Evolutionary conservation across 1,140 invertebrate species (phyloP), one percentile per base, ranked within the genome.

Genomic region (Drosophila obscura): DNA sequence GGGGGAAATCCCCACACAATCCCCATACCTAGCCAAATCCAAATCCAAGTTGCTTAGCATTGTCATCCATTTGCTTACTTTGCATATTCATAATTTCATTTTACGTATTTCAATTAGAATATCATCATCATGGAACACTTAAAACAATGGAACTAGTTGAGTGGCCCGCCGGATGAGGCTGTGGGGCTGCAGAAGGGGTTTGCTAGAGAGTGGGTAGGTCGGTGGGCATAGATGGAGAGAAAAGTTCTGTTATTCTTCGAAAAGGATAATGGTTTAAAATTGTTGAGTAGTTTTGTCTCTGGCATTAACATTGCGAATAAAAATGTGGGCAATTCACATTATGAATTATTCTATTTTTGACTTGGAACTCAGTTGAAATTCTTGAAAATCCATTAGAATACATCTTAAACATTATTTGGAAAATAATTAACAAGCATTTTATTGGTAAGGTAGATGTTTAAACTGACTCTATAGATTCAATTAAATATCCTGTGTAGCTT

Each of bases 61-160:
- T 88, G 83, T 88, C 83, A 88, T 83, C 83, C 83, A 88, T 89
- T 88, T 88, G 83, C 83, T 88, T 88, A 88, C 83, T 88, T 88
- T 88, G 83, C 83, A 88, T 88, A 88, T 88, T 88, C 83, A 88
- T 88, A 88, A 88, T 88, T 88, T 88, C 81, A 77, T 88, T 88
- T 88, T 88, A 88, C 84, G 83, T 88, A 83, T 88, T 88, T 89
- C 83, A 88, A 88, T 88, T 88, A 88, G 83, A 88, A 88, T 88
- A 80, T 87, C 83, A 87, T 87, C 83, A 87, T 88, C 83, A 76
- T 57, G 66, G 79, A 76, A 75, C 52, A 68, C 52, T 78, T 88
- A 48, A 60, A 79, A 87, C 82, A 87, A 87, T 82, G 75, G 60
- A 72, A 46, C 71, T 64, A 52, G 35, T 52, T 49, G 56, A 66